Evolutionary conservation across 2,113 vertebrate genomes (phyloP).

Genomic region (Phylloscopus trochilus): DNA sequence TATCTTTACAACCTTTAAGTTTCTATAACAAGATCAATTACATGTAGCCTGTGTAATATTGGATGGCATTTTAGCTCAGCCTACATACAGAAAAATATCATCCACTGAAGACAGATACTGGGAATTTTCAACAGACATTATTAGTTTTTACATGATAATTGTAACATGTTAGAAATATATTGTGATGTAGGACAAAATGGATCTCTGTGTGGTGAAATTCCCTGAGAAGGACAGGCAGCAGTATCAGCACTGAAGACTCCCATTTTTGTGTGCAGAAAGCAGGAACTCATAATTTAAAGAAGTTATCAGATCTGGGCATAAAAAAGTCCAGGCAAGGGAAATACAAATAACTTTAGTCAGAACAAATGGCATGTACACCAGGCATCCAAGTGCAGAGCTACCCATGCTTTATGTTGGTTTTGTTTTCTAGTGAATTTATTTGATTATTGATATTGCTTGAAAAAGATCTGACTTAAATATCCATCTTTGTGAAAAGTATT

Average conservation of each 20-base stretch:
- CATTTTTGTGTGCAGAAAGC: not conserved
- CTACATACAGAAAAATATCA: not conserved
- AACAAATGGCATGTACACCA: not conserved
- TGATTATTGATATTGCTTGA: not conserved
- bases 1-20: conserved; percentile 13
- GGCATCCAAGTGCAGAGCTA: not conserved
- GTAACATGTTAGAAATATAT: not conserved
- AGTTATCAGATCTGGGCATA: not conserved
- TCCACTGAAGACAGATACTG: not conserved
- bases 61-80: conserved; percentile 40
- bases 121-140: not conserved
- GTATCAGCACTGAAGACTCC: not conserved
- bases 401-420: not conserved
- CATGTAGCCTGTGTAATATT: not conserved
- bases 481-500: not conserved
- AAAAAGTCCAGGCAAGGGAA: not conserved
- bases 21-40: conserved; percentile 22
- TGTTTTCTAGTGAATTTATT: not conserved
- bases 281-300: not conserved
- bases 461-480: not conserved
- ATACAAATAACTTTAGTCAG: not conserved
- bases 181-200: not conserved
- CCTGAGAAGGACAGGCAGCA: not conserved
- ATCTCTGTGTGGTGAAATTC: not conserved
- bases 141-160: not conserved